Evolutionary conservation across 2,797 vertebrate genomes (phyloP), one percentile per base, ranked within the genome.

Genomic region (Dallia pectoralis): DNA sequence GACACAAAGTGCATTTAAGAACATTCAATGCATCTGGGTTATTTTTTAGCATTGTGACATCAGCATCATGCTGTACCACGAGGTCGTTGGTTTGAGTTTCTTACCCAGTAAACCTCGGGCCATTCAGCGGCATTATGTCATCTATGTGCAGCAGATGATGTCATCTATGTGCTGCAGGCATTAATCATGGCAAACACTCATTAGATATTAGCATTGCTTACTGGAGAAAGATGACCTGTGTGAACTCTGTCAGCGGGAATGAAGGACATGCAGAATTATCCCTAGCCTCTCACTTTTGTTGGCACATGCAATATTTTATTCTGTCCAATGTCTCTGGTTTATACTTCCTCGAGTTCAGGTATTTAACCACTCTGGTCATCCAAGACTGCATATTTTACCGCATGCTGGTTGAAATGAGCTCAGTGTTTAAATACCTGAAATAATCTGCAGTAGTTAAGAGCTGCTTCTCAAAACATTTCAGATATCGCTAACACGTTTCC

Each of bases 71-170:
- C 76, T 76, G 77, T n/a, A 62, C 70, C 74, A 69, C 72, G 59
- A 8, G 56, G 18, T 66, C 29, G 71, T 30, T 68, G 62, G 32
- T 32, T 36, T 8, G 30, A 66, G 12, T 36, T 29, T 32, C 25
- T 80, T 81, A 80, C 76, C 19, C 69, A 44, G 36, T 30, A 64
- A 27, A 63, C 9, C 9, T 19, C 25, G 15, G 25, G 79, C 85
- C 56, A 77, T 83, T 86, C 82, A 84, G 68, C 78, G 78, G 79
- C 84, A 87, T 87, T 63, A 80, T 82, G 82, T 89, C 87, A 86
- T 85, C 77, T 74, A 75, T 49, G 44, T 72, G 69, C 80, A 74
- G 68, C 77, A 76, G 81, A n/a, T 87, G 65, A 80, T 82, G 82
- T 89, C 87, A 86, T 85, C 77, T 74, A 75, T 49, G 44, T 72